Conservation (phyloP, 2,888 invertebrate genomes). For the Tethea ocularis region DNA sequence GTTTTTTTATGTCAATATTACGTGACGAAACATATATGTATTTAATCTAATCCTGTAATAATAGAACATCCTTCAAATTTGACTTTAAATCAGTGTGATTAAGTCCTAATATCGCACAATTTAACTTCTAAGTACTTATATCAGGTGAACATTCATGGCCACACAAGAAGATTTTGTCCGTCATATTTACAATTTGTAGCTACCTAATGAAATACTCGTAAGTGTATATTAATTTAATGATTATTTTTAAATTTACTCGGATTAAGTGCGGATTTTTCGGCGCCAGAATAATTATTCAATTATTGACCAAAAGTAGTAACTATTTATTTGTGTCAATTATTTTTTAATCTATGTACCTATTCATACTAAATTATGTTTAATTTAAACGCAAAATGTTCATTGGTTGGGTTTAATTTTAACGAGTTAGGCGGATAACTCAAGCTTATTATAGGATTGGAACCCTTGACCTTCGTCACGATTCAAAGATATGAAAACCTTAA, state of each 20-base stretch:
- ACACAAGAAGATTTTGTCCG: constrained; percentile 48
- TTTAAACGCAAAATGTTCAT: no score
- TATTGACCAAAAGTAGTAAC: not conserved
- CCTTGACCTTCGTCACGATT: no score
- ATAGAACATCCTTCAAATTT: not conserved
- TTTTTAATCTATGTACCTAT: no score
- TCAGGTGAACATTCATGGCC: constrained; percentile 34
- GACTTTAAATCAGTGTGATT: not conserved
- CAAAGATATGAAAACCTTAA: no score
- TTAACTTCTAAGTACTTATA: constrained; percentile 13
- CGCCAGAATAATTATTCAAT: not conserved
- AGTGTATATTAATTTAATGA: constrained; percentile 31
- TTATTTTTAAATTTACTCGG: constrained; percentile 28
- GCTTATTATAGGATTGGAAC: no score
- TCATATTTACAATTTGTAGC: constrained; percentile 20
- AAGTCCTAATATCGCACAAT: constrained; percentile 13
- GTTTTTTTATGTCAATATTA: no score
- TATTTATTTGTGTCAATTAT: no score
- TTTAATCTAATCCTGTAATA: no score
- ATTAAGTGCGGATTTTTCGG: constrained; percentile 2
- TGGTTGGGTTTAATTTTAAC: no score
- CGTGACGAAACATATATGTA: not conserved
- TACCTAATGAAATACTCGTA: constrained; percentile 23
- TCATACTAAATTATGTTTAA: no score
- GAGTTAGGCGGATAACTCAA: no score